Percentiles rank a stretch among this genome's conserved stretches.
phyloP scores from a whole-genome alignment of 2,113 vertebrate genomes.

The Alethe castanea region DNA sequence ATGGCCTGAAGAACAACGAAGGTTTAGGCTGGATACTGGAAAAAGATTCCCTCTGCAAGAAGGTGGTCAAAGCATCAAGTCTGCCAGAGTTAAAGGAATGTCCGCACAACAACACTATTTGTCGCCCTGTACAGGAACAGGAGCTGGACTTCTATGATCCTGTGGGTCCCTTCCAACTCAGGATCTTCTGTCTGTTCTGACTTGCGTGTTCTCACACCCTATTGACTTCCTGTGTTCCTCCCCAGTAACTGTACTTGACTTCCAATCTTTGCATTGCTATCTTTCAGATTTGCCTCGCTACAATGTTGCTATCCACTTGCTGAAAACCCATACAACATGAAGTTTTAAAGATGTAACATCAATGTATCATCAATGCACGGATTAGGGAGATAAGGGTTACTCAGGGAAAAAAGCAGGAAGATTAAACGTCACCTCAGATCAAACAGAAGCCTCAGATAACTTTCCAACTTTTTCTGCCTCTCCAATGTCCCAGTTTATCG shows the following conservation, averaged over 20 bases:
- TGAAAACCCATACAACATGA: neutral
- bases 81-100: neutral
- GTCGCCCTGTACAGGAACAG: neutral
- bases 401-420: neutral
- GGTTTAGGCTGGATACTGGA: neutral
- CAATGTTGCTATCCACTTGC: neutral
- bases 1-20: neutral
- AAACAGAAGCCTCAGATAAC: neutral
- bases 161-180: neutral
- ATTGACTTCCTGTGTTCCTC: neutral
- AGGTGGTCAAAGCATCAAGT: neutral
- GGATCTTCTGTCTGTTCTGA: neutral
- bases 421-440: neutral
- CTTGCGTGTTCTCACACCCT: neutral
- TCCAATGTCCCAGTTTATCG: neutral
- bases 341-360: neutral
- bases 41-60: neutral
- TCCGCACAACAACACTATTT: neutral
- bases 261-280: fast-evolving
- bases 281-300: neutral
- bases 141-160: neutral
- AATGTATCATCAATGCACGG: neutral
- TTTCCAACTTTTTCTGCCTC: neutral
- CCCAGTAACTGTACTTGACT: neutral
- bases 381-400: neutral